Evolutionary conservation across 2,888 invertebrate species (phyloP).

Genomic region (Entomobrya proxima): DNA sequence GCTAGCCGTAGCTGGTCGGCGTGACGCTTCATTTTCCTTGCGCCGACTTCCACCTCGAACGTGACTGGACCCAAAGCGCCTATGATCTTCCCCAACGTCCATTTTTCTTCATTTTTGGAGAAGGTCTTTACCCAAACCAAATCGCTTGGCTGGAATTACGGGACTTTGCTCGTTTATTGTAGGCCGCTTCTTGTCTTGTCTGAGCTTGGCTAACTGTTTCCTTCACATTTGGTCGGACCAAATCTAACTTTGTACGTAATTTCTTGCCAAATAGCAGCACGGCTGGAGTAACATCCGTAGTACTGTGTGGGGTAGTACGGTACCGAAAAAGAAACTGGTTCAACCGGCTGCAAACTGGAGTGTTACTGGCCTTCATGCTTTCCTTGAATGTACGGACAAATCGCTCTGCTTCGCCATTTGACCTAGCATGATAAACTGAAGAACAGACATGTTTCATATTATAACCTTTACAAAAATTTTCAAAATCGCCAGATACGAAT

Average conservation of each 20-base stretch:
- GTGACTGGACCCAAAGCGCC: conserved; percentile 38
- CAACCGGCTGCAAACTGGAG: not conserved
- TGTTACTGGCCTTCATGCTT: not conserved
- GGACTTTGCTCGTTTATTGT: conserved; percentile 19
- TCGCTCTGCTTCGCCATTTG: conserved; percentile 59
- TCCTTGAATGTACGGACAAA: conserved; percentile 56
- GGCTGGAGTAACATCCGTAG: conserved; percentile 44
- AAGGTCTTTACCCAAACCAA: conserved; percentile 56
- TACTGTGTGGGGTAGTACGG: conserved; percentile 50
- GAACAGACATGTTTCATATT: conserved; percentile 31
- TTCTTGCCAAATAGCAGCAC: conserved; percentile 39
- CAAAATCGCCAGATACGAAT: conserved; percentile 47
- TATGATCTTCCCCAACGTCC: conserved; percentile 45
- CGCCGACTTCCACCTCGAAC: conserved; percentile 21
- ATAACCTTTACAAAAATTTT: conserved; percentile 15
- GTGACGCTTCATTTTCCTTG: conserved; percentile 30
- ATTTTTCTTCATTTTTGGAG: conserved; percentile 43
- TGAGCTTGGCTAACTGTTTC: conserved; percentile 2
- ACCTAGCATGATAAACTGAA: conserved; percentile 57
- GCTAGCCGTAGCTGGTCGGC: conserved; percentile 43
- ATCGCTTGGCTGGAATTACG: not conserved
- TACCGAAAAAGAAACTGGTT: conserved; percentile 37
- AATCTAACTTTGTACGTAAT: conserved; percentile 29
- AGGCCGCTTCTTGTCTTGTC: conserved; percentile 16
- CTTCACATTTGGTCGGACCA: conserved; percentile 19